Base-by-base conservation (phyloP, 2,113 vertebrate genomes). In the Cephalophus harveyi region DNA sequence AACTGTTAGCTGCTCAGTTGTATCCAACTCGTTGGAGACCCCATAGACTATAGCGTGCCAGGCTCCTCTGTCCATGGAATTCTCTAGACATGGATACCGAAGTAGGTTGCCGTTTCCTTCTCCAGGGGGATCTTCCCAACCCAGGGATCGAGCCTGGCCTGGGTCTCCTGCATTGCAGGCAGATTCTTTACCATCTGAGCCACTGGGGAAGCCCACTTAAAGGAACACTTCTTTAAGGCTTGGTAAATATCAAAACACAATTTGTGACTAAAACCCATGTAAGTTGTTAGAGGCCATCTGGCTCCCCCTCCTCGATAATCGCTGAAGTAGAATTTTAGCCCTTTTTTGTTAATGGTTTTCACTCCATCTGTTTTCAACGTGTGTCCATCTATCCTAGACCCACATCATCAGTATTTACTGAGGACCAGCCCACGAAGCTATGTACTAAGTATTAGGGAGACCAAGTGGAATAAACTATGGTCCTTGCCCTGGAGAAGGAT, bases 191-290 rank as follows among this genome's bases (percentile, higher is more conserved):
- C 19, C 67, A 6, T 74, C 5, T 74, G 21, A 74, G 36, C 67
- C 67, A 40, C 36, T 74, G n/a, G 36, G 21, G 19, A 74, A 74
- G 21, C 67, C 21, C 36, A 13, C n/a, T 74, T 40, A 40, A 71
- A 40, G 67, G 67, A 74, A 40, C 36, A 40, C 10, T 74, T 40
- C 19, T 71, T 40, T 67, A 78, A 71, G 87, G 16, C 36, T 36
- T 92, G 78, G 64, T 71, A 86, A 95, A 40, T 67, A 92, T 36
- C 52, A 67, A 97, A 95, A 91, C 62, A 87, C 62, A 76, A 33
- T 48, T 64, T 55, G 15, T 87, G 79, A 60, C 33, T 59, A 67
- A 95, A 96, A 87, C 28, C 27, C 57, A 40, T 3, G 21, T 54
- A 67, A 85, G 16, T 36, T 83, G n/a, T 93, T 54, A 48, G 50